Percentiles rank a stretch among this genome's conserved stretches.
phyloP scores from a whole-genome alignment of 2,888 invertebrate genomes.

The Patella caerulea region DNA sequence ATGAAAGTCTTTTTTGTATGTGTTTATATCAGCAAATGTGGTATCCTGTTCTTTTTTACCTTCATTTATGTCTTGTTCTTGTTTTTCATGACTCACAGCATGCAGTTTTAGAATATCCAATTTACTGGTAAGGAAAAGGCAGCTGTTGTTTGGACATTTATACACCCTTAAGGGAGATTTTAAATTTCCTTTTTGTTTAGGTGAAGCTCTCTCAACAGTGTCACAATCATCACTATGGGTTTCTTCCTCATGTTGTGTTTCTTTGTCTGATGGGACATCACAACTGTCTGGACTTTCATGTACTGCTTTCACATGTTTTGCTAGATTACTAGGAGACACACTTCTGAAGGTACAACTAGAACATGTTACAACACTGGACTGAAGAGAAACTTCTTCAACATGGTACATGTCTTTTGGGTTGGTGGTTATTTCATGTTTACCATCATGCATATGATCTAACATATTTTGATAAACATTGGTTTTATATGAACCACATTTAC shows the following conservation, averaged over 20 bases:
- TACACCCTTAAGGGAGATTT: too few relatives aligned
- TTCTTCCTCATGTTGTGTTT: too few relatives aligned
- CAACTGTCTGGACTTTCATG: neutral
- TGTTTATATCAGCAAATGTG: neutral
- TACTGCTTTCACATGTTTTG: neutral
- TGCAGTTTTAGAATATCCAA: too few relatives aligned
- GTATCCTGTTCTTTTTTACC: neutral
- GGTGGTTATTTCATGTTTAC: neutral
- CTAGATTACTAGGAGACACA: neutral
- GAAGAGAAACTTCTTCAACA: neutral
- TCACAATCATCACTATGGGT: too few relatives aligned
- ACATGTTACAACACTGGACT: neutral
- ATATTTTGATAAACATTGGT: conserved; percentile 6
- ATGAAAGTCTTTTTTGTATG: neutral
- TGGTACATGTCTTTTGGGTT: neutral
- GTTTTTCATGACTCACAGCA: too few relatives aligned
- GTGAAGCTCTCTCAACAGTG: too few relatives aligned
- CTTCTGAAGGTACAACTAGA: neutral
- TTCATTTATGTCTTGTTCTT: too few relatives aligned
- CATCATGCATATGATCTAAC: neutral
- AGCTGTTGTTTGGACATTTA: too few relatives aligned
- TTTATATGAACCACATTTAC: neutral
- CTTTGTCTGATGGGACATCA: too few relatives aligned
- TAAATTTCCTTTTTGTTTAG: too few relatives aligned
- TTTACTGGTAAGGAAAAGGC: too few relatives aligned